Evolutionary conservation across 2,797 vertebrate species (phyloP), one percentile per base, ranked within the genome.

Genomic region (Geotrypetes seraphini): DNA sequence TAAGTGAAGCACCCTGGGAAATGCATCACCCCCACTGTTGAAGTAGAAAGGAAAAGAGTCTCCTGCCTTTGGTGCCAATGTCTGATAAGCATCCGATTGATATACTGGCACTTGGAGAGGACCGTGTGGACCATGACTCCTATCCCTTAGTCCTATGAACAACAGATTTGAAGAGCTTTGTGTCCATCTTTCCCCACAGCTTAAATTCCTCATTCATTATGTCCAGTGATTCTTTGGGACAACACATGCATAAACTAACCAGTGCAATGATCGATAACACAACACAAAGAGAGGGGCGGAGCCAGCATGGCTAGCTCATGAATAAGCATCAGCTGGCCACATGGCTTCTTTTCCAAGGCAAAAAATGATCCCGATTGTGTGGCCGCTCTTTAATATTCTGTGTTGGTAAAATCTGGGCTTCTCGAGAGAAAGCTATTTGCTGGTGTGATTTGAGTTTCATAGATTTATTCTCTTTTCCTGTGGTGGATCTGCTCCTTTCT

Each of bases 301-400:
- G 57, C 45, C 19, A 41, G 39, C 0, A 3, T 33, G 47, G 14
- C 18, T 42, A 5, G 8, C 34, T 50, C 4, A 51, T 72, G 47
- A 69, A 72, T 72, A 72, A 61, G 41, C 54, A 69, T 61, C 43
- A 57, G n/a, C 34, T 22, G 13, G 32, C 54, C 60, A 48, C 57
- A 50, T 11, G 56, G 69, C 57, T 63, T 65, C 69, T 69, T 71
- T 60, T 55, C 47, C 45, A 36, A n/a, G n/a, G n/a, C 0, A n/a
- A 43, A 64, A 63, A 66, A 60, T 49, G 26, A 44, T 48, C 45
- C 36, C 25, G 2, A 71, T 72, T 72, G 69, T 72, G 55, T 4
- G 0, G 36, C 48, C 33, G 38, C 48, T 38, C 5, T 48, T 72
- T 72, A 72, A 66, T 52, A 72, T 72, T 66, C 69, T 57, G 59